Base-by-base conservation (phyloP, 2,888 invertebrate genomes). In the Watsonalla binaria region DNA sequence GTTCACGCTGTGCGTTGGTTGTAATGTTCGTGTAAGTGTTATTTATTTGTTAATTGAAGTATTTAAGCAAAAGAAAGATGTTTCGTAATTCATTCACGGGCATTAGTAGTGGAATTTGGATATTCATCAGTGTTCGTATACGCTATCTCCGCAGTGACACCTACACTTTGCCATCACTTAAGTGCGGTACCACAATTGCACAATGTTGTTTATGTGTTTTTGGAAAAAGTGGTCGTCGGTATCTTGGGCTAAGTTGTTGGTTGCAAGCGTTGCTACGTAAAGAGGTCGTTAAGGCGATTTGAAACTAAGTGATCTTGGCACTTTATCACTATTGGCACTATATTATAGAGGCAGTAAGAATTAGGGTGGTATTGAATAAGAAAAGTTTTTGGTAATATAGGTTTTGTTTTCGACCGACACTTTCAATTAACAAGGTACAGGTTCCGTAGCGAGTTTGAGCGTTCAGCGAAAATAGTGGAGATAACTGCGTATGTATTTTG, bases 121-220 rank as follows among this genome's bases (percentile, higher is more conserved):
- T 67, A 68, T 66, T 70, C 63, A 57, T 57, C 60, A 68, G 63
- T 65, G 58, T n/a, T n/a, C n/a, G n/a, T n/a, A n/a, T n/a, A n/a
- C 14, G 69, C 71, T 86, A 84, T 85, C 84, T 65, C 60, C 33
- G 37, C 56, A 58, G 53, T 57, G 70, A 76, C 82, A 77, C 79
- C 73, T 72, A 75, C 78, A 80, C 78, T 78, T 24, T 64, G 58
- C 52, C 56, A 57, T 58, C 63, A 72, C 70, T 74, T 76, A 80
- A 68, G 59, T 63, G 54, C 58, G 56, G 48, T 59, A 70, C 63
- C 63, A 70, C 76, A 80, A 82, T 85, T 86, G 75, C 82, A 77
- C 82, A 86, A 87, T 68, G 62, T 66, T 68, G 68, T 68, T 73
- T 72, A 75, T 76, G 65, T 68, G 76, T 72, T 79, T 80, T 80